Evolutionary conservation across 1,140 invertebrate genomes (phyloP).

Genomic region (Drosophila saltans): DNA sequence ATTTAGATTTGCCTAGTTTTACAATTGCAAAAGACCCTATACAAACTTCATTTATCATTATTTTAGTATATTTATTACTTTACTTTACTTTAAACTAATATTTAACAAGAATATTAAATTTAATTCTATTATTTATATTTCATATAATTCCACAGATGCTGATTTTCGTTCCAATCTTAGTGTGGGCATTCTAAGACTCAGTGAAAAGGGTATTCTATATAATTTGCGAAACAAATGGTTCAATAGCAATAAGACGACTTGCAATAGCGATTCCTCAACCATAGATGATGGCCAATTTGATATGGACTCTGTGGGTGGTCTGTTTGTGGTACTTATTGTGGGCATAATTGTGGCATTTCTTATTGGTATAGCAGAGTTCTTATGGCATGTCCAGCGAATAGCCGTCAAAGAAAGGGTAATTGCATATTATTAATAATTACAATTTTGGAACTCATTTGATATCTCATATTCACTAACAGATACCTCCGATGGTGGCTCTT

Average conservation of each 20-base stretch:
- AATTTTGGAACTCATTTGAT: background rate
- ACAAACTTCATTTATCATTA: no score
- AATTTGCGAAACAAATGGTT: constrained; percentile 93
- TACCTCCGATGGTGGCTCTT: constrained; percentile 86
- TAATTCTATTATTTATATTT: background rate
- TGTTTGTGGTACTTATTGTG: constrained; percentile 92
- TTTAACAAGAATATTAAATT: background rate
- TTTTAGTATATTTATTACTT: no score
- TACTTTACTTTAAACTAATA: no score
- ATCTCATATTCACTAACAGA: constrained; percentile 75
- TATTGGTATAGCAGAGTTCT: constrained; percentile 90
- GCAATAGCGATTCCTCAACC: constrained; percentile 24
- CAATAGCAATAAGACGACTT: constrained; percentile 81
- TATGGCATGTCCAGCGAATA: constrained; percentile 92
- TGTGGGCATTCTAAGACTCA: constrained; percentile 90
- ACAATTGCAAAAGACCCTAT: no score
- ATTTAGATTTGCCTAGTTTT: no score
- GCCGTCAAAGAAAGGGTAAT: constrained; percentile 88
- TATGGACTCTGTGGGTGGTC: constrained; percentile 93
- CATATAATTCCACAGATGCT: constrained; percentile 47
- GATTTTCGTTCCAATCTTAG: constrained; percentile 88
- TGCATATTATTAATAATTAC: background rate
- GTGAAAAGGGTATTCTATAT: constrained; percentile 90
- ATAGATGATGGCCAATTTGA: constrained; percentile 86
- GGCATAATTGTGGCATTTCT: constrained; percentile 87